These are phyloP conservation scores for Xiphophorus maculatus DNA, from an alignment of 2,113 vertebrate genomes.

Conservation along the genomic window DNA sequence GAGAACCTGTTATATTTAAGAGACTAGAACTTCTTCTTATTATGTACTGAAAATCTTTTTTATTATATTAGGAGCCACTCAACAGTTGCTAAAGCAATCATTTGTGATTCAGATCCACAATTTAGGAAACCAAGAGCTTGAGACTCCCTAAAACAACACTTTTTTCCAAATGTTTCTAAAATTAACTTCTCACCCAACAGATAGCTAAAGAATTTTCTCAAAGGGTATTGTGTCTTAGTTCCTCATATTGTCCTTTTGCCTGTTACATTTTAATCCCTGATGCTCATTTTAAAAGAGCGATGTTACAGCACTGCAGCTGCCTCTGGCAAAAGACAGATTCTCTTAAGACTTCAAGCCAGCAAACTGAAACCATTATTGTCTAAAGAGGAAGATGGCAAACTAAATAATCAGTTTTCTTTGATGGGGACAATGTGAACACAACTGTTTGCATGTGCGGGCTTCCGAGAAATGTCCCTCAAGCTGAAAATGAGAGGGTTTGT, in stretches of 20 bases:
- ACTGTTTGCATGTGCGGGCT: conserved; percentile 68
- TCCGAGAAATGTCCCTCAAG: conserved; percentile 40
- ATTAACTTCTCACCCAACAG: not conserved
- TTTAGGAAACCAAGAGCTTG: not conserved
- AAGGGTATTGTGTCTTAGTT: conserved; percentile 13
- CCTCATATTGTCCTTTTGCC: conserved; percentile 60
- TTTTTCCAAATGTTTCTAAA: not conserved
- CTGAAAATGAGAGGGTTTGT: conserved; percentile 39
- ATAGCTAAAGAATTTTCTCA: conserved; percentile 23
- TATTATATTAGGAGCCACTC: not conserved
- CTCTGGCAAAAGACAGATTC: conserved; percentile 40
- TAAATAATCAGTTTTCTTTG: conserved; percentile 74
- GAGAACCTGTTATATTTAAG: not conserved
- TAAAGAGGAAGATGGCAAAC: conserved; percentile 66
- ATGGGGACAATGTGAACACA: conserved; percentile 60
- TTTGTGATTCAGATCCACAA: no score
- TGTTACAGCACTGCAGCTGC: conserved; percentile 53
- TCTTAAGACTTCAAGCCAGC: conserved; percentile 49
- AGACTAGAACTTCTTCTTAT: not conserved
- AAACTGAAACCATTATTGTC: conserved; percentile 50
- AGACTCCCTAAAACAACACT: not conserved
- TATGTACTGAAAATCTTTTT: no score
- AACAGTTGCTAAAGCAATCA: no score
- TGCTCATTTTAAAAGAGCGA: conserved; percentile 53
- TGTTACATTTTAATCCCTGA: conserved; percentile 54